These are phyloP conservation scores for Tanytarsus gracilentus DNA, from an alignment of 2,888 invertebrate genomes.

Conservation along the genomic window DNA sequence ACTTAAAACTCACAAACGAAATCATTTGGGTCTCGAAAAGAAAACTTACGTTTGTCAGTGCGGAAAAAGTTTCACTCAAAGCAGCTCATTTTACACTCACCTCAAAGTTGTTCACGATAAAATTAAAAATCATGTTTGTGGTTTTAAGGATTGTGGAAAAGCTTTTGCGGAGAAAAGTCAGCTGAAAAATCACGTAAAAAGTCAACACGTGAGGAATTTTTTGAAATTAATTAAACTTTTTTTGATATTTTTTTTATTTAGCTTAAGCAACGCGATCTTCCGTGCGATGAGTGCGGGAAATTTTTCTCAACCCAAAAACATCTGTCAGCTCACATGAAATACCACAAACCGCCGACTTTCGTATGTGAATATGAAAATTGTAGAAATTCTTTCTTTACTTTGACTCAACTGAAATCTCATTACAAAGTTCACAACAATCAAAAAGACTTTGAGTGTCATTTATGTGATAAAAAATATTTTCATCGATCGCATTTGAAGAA, in stretches of 20 bases:
- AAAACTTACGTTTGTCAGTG: constrained; percentile 12
- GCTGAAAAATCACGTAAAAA: constrained; percentile 6
- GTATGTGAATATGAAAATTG: not conserved
- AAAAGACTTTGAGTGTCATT: not conserved
- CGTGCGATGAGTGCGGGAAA: constrained; percentile 13
- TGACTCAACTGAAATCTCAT: not conserved
- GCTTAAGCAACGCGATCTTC: not conserved
- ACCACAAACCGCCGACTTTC: constrained; percentile 1
- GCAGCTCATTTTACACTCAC: not conserved
- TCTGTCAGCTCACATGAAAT: not conserved
- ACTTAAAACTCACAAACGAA: constrained; percentile 4
- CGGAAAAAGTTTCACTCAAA: constrained; percentile 14
- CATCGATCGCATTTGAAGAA: constrained; percentile 3
- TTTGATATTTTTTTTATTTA: not conserved
- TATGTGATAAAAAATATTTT: not conserved
- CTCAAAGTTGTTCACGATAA: constrained; percentile 13
- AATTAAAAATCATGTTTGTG: constrained; percentile 19
- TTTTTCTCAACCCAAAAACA: constrained; percentile 3
- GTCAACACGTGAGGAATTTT: not conserved
- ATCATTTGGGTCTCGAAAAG: constrained; percentile 11
- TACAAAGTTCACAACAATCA: not conserved
- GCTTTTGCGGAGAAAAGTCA: not conserved
- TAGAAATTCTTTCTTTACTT: not conserved
- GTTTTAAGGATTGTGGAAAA: not conserved
- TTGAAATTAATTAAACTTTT: not conserved